Conservation (phyloP, 2,888 invertebrate species). For the Tachystola acroxantha region DNA sequence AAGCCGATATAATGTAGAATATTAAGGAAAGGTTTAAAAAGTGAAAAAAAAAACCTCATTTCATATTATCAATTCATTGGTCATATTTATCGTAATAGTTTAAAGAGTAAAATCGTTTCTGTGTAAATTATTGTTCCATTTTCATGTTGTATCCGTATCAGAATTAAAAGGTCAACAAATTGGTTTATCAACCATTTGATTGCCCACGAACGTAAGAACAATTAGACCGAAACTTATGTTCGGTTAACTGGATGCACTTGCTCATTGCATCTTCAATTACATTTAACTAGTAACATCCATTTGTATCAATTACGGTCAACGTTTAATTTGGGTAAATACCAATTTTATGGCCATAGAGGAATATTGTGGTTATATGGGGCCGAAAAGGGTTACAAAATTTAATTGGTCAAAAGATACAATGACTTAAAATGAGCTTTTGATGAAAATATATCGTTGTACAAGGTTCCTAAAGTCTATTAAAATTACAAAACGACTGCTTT, state of each 20-base stretch:
- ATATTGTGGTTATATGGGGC: conserved; percentile 49
- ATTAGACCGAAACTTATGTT: conserved; percentile 27
- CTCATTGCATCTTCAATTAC: conserved; percentile 52
- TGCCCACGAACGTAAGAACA: conserved; percentile 27
- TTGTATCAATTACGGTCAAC: conserved; percentile 69
- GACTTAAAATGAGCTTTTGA: conserved; percentile 37
- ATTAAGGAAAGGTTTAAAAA: too few relatives aligned
- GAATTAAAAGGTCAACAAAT: neutral
- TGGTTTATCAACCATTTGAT: conserved; percentile 3
- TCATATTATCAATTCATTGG: too few relatives aligned
- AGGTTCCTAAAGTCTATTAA: too few relatives aligned
- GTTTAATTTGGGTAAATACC: conserved; percentile 73
- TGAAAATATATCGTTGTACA: conserved; percentile 52
- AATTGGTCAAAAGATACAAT: conserved; percentile 41
- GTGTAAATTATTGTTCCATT: too few relatives aligned
- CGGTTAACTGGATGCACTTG: conserved; percentile 33
- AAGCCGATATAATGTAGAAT: too few relatives aligned
- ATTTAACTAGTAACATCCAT: conserved; percentile 71
- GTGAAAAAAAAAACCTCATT: too few relatives aligned
- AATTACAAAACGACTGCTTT: too few relatives aligned
- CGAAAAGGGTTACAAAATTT: conserved; percentile 60
- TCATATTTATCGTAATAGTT: too few relatives aligned
- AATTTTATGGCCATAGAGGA: conserved; percentile 65
- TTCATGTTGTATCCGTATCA: too few relatives aligned
- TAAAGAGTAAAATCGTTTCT: too few relatives aligned